These are phyloP conservation scores for Zaprionus obscuricornis DNA, from an alignment of 2,888 invertebrate species.

Conservation along the genomic window DNA sequence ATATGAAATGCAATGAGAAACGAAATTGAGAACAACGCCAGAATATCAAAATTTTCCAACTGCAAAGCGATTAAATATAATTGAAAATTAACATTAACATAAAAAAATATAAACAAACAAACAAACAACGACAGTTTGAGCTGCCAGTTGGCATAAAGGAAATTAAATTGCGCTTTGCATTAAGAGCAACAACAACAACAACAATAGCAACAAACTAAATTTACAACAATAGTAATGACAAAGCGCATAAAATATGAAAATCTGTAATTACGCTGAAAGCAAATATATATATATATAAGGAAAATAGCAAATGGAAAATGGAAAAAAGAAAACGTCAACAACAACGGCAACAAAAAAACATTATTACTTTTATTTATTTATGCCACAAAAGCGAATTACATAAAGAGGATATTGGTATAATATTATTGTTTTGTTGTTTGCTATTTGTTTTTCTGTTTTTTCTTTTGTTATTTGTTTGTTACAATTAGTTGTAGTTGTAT, in stretches of 20 bases:
- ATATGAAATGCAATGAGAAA: not conserved
- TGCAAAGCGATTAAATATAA: conserved; percentile 34
- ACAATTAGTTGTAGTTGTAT: no score
- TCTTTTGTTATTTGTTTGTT: no score
- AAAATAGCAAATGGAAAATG: not conserved
- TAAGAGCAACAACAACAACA: conserved; percentile 3
- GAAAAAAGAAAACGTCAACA: conserved; percentile 55
- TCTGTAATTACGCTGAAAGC: conserved; percentile 52
- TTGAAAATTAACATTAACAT: conserved; percentile 25
- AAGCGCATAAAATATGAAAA: conserved; percentile 46
- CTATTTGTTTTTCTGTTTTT: no score
- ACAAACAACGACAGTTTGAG: conserved; percentile 41
- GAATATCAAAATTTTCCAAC: conserved; percentile 5
- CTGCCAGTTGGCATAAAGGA: conserved; percentile 50
- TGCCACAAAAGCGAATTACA: no score
- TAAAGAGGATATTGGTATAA: no score
- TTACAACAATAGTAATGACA: conserved; percentile 40
- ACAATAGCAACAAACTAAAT: conserved; percentile 24
- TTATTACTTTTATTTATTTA: no score
- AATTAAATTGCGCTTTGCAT: conserved; percentile 33
- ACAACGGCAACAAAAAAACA: conserved; percentile 36
- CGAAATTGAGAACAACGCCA: not conserved
- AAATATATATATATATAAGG: no score
- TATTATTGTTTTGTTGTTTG: no score
- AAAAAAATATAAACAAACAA: not conserved